Evolutionary conservation across 2,797 vertebrate genomes (phyloP).

Genomic region (Balearica regulorum): DNA sequence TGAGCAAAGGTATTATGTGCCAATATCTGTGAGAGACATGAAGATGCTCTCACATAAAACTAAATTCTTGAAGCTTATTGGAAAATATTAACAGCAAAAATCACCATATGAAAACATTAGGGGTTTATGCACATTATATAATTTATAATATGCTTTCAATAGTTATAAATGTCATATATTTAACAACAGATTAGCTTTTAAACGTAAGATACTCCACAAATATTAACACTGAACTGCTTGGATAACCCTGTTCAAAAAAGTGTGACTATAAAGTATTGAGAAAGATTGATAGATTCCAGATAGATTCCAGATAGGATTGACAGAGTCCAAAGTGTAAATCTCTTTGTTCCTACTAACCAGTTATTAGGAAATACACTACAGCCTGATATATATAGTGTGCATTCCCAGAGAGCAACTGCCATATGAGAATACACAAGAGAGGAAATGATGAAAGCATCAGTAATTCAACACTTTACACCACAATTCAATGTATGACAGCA

Average conservation of each 20-base stretch:
- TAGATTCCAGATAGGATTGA: neutral
- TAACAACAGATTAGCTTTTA: neutral
- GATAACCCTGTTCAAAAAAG: neutral
- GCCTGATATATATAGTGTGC: neutral
- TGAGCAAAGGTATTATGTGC: neutral
- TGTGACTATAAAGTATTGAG: neutral
- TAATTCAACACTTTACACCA: neutral
- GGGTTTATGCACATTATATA: neutral
- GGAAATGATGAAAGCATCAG: neutral
- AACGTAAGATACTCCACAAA: neutral
- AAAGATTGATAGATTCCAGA: neutral
- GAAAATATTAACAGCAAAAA: slow-evolving; percentile 15
- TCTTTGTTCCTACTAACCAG: neutral
- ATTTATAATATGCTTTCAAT: neutral
- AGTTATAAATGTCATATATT: neutral
- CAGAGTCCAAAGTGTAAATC: neutral
- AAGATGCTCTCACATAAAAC: neutral
- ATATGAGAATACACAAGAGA: neutral
- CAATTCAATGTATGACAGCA: neutral
- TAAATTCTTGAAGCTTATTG: neutral
- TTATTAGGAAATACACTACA: neutral
- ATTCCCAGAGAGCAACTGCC: neutral
- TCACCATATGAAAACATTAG: neutral
- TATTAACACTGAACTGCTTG: neutral
- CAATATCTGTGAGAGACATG: neutral